These are phyloP conservation scores for Lepas anatifera DNA, from an alignment of 2,888 invertebrate genomes.

Conservation along the genomic window DNA sequence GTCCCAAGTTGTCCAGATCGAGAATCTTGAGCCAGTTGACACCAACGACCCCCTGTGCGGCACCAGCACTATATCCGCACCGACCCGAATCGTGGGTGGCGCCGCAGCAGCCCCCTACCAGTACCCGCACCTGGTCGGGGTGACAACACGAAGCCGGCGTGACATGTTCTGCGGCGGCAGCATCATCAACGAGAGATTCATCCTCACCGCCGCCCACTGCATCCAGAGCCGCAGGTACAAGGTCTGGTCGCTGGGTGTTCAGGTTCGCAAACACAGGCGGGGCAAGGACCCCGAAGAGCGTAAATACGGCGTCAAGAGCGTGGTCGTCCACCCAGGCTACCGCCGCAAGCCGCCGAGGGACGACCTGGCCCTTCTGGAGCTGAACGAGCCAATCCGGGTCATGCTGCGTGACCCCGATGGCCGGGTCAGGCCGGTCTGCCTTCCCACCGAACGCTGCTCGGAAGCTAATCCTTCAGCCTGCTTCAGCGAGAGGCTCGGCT, in stretches of 20 bases:
- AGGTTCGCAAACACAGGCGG: background rate
- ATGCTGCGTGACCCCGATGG: background rate
- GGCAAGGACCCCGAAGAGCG: background rate
- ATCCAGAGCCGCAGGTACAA: background rate
- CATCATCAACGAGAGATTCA: conserved; percentile 11
- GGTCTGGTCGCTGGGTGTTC: background rate
- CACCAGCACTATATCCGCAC: background rate
- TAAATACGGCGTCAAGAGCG: background rate
- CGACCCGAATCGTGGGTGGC: background rate
- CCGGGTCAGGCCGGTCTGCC: conserved; percentile 8
- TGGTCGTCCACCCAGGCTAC: background rate
- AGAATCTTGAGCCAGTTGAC: background rate
- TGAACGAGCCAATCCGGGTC: background rate
- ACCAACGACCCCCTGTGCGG: conserved; percentile 4
- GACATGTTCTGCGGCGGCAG: conserved; percentile 11
- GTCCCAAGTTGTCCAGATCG: no score
- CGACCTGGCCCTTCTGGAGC: background rate
- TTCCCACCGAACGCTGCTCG: background rate
- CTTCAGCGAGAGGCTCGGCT: background rate
- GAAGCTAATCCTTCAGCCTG: background rate
- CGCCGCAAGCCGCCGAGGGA: background rate
- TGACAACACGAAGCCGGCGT: background rate
- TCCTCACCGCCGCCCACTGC: background rate
- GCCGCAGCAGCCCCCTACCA: background rate
- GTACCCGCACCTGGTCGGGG: background rate